Base-by-base conservation (phyloP, 1,140 invertebrate species). In the Ectropis grisescens region DNA sequence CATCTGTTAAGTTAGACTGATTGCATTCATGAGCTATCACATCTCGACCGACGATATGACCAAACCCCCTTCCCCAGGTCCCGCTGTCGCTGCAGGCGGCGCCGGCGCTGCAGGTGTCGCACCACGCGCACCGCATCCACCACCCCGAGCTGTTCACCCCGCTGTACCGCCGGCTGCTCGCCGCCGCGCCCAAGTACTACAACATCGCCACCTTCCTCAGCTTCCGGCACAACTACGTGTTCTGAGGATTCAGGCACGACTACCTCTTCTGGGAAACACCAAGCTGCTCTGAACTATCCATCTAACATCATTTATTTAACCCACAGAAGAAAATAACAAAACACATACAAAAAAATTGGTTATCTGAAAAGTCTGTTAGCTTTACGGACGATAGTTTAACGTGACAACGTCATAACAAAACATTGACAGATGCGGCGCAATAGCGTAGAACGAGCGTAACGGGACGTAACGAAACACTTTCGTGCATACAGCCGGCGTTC, bases 151-250 rank as follows among this genome's bases (percentile, higher is more conserved):
- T 50, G 11, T 64, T 43, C 41, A 74, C 64, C 0, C 6, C 39
- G 0, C 38, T 57, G 9, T 79, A 64, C 48, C 22, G 12, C 1
- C 19, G 7, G 1, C 12, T 79, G 3, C 12, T 75, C 0, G 25
- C 45, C 0, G 43, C 43, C 1, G 56, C 57, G 57, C 74, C 74
- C 0, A 29, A 41, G 0, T 71, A 74, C 40, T 75, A 71, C 33
- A 66, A 75, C 22, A 49, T 75, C 0, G 68, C 69, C 1, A 58
- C 36, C 11, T 53, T 50, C 5, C 19, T 75, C 0, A 54, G 40
- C 10, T 48, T 69, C 12, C 50, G 58, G 29, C 42, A 35, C 29
- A 67, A 79, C 33, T 75, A 75, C 28, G 31, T 62, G 1, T 69
- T 72, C 28, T 72, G n/a, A n/a, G n/a, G n/a, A n/a, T n/a, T n/a